Evolutionary conservation across 2,797 vertebrate genomes (phyloP).

Genomic region (Sorex maritimensis): DNA sequence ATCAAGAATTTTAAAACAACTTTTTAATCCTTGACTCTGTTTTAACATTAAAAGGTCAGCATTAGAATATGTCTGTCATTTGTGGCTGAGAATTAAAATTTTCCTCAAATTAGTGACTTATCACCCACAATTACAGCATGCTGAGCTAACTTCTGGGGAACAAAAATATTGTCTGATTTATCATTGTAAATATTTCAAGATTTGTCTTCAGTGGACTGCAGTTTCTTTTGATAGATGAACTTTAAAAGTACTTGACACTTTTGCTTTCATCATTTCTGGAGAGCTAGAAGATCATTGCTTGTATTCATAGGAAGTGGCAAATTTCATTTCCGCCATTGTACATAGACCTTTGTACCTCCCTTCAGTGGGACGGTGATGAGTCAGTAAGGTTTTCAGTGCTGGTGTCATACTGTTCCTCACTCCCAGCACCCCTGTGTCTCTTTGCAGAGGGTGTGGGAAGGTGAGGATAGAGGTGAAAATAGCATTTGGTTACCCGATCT

Average conservation of each 20-base stretch:
- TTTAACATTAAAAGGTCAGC: background rate
- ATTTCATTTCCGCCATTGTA: accelerated
- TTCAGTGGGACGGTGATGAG: accelerated
- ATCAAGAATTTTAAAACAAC: background rate
- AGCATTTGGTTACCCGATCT: background rate
- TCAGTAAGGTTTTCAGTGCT: background rate
- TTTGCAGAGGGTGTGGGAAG: background rate
- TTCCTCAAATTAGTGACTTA: background rate
- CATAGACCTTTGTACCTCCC: background rate
- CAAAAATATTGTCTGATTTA: background rate
- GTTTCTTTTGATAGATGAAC: slow-evolving; percentile 35
- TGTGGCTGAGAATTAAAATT: slow-evolving; percentile 13
- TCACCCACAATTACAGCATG: background rate
- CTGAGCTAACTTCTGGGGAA: background rate
- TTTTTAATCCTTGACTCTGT: background rate
- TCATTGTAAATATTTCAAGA: background rate
- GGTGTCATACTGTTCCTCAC: background rate
- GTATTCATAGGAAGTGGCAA: accelerated
- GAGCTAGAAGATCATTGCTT: background rate
- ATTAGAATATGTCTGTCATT: background rate
- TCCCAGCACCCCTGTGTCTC: background rate
- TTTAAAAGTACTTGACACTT: background rate
- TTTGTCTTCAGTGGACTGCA: background rate
- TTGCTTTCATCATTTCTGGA: background rate
- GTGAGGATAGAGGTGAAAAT: background rate